A percentile compares a stretch with the other conserved stretches of the same genome.
Conservation (phyloP, 2,113 vertebrate species). For the Gobiocypris rarus region DNA sequence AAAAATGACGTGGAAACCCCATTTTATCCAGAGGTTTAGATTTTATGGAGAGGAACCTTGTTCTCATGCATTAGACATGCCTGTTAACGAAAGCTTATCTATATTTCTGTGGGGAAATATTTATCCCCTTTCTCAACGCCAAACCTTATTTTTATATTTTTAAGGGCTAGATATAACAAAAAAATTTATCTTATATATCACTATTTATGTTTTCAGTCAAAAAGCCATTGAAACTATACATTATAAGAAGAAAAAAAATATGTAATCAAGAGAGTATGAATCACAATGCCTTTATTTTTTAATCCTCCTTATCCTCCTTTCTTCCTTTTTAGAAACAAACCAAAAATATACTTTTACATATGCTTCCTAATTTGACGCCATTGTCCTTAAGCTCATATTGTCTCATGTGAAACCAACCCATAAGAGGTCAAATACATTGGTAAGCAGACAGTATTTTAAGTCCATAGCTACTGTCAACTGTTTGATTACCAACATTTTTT, state of each 20-base stretch:
- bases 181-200: no score
- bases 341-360: not conserved
- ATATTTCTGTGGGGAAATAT: not conserved
- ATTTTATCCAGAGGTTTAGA: not conserved
- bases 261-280: no score
- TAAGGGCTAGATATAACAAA: not conserved
- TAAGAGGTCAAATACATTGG: not conserved
- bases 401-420: conserved; percentile 61
- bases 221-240: not conserved
- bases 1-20: not conserved
- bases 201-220: not conserved
- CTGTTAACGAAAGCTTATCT: not conserved
- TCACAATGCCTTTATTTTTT: no score
- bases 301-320: no score
- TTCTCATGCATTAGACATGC: conserved; percentile 4
- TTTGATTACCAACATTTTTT: no score
- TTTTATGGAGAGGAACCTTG: not conserved
- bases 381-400: conserved; percentile 56
- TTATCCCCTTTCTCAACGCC: not conserved
- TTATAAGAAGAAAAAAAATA: not conserved
- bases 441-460: no score
- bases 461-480: no score
- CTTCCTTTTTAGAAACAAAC: no score
- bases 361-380: not conserved
- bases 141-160: not conserved